Evolutionary conservation across 64 coral and sea anemone genomes (phyloP).

Genomic region (Stichodactyla mertensii): DNA sequence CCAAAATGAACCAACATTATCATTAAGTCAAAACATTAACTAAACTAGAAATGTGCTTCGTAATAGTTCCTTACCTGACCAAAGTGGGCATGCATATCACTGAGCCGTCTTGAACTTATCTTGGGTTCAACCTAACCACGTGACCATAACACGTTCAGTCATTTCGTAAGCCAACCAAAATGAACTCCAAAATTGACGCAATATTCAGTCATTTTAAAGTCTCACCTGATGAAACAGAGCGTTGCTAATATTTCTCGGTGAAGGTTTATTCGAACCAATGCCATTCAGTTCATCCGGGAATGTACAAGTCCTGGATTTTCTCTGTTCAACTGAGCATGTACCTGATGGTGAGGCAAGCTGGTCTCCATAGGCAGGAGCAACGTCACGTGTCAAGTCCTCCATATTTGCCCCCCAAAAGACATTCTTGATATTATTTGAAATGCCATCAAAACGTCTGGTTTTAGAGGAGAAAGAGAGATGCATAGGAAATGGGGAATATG

Average conservation of each 20-base stretch:
- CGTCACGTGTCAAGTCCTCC: conserved; percentile 64
- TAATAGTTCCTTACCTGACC: conserved; percentile 58
- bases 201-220: neutral
- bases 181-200: neutral
- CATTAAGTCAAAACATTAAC: too few relatives aligned
- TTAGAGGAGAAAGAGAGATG: neutral
- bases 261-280: conserved; percentile 66
- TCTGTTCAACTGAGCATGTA: conserved; percentile 45
- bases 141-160: neutral
- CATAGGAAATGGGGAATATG: neutral
- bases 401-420: conserved; percentile 57
- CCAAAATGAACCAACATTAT: too few relatives aligned
- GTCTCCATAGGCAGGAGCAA: conserved; percentile 66
- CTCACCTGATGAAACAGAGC: conserved; percentile 77
- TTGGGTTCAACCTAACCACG: conserved; percentile 49
- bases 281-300: conserved; percentile 53
- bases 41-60: too few relatives aligned
- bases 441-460: conserved; percentile 48
- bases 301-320: conserved; percentile 19
- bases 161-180: neutral
- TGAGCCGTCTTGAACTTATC: conserved; percentile 57
- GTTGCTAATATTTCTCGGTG: conserved; percentile 77
- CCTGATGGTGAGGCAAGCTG: conserved; percentile 58
- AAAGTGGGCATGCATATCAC: conserved; percentile 87
- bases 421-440: conserved; percentile 70